Evolutionary conservation across 2,888 invertebrate genomes (phyloP).

Genomic region (Argyra leucocephala): DNA sequence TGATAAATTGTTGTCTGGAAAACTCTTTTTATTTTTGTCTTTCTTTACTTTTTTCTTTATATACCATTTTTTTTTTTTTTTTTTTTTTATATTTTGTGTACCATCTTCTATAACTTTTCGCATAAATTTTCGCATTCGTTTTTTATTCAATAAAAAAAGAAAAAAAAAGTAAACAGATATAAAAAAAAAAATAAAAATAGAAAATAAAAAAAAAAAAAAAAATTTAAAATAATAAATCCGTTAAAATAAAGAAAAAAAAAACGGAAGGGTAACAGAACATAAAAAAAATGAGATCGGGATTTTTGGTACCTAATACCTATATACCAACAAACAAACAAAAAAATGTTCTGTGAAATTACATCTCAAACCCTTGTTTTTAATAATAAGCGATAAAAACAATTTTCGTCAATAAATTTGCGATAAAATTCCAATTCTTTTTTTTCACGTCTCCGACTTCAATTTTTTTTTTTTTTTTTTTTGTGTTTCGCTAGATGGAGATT

Average conservation of each 20-base stretch:
- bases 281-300: neutral
- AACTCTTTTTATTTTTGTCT: neutral
- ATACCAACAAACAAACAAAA: neutral
- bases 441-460: too few species aligned
- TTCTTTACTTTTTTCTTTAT: neutral
- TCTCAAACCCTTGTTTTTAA: neutral
- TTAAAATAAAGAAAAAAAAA: too few species aligned
- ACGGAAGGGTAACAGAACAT: too few species aligned
- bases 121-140: conserved; percentile 1
- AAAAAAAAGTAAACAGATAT: neutral
- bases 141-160: conserved; percentile 1
- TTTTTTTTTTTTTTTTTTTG: neutral
- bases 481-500: neutral
- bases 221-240: neutral
- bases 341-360: neutral
- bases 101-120: conserved; percentile 2
- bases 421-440: neutral
- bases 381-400: neutral
- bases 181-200: neutral
- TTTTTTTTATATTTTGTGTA: neutral
- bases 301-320: neutral
- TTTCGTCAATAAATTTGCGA: neutral
- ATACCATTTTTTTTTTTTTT: too few species aligned
- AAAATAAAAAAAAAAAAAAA: too few species aligned
- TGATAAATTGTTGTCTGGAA: conserved; percentile 6